Evolutionary conservation across 30 jellyfish, hydroid and myxozoan genomes (phyloP).

Genomic region (Nemopilema nomurai): DNA sequence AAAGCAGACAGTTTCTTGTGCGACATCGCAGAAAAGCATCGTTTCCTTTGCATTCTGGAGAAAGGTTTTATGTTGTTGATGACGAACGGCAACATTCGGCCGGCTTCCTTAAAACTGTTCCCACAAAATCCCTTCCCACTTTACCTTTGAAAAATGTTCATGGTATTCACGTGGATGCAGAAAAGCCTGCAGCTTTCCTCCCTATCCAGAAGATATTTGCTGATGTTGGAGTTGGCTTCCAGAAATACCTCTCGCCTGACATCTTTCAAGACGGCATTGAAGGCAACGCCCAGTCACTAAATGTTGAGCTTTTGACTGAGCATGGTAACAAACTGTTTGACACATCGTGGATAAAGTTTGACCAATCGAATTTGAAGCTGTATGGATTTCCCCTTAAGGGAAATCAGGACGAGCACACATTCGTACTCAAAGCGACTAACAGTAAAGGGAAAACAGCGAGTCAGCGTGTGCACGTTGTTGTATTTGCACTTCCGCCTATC

Average conservation of each 20-base stretch:
- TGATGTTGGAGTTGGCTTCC: constrained; percentile 65
- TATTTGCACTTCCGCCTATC: constrained; percentile 24
- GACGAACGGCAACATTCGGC: neutral
- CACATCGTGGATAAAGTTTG: constrained; percentile 80
- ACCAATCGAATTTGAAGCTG: constrained; percentile 56
- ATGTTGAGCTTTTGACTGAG: constrained; percentile 60
- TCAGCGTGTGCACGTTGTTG: constrained; percentile 36
- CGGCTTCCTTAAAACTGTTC: neutral
- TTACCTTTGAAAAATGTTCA: neutral
- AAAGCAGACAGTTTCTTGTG: neutral
- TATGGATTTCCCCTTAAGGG: constrained; percentile 88
- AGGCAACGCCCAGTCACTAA: constrained; percentile 39
- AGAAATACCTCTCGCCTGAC: constrained; percentile 45
- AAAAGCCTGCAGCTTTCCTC: constrained; percentile 11
- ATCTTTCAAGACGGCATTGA: constrained; percentile 43
- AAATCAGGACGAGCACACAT: constrained; percentile 63
- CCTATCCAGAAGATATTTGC: constrained; percentile 37
- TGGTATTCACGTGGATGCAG: neutral
- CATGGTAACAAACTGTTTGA: constrained; percentile 58
- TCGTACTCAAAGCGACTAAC: constrained; percentile 65
- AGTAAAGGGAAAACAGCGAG: constrained; percentile 36
- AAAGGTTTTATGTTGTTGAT: neutral
- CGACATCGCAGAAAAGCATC: neutral
- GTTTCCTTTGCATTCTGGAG: neutral
- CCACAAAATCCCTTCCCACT: neutral